Base-by-base conservation (phyloP, 1,140 invertebrate genomes). In the Solenopsis fugax region DNA sequence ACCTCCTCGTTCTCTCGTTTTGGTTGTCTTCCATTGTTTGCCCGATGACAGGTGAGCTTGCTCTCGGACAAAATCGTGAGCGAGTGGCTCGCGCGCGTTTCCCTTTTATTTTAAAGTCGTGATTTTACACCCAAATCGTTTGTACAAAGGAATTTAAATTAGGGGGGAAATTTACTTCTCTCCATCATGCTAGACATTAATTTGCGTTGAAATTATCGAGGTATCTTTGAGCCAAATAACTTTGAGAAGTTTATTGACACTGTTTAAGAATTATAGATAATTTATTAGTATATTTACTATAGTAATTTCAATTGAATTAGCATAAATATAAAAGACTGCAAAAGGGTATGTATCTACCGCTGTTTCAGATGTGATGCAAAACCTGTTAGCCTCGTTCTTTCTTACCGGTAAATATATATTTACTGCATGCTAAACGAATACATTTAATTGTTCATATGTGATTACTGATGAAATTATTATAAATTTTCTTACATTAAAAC, bases 11-110 rank as follows among this genome's bases (percentile, higher is more conserved):
- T 84, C 34, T 54, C 71, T 64, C 67, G 54, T 54, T 64, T 64
- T 58, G 54, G 29, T 62, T 52, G 88, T 89, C 87, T 72, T 65
- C 58, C 81, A 93, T 92, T 93, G 91, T 92, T 90, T 81, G 84
- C 64, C 34, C 69, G 84, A 91, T 89, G 92, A 94, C 93, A 94
- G 93, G 91, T 94, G 91, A 93, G 86, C 89, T 90, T 88, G 89
- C 92, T 92, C 88, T 88, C 81, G 89, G 71, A 88, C 89, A 87
- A 72, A 88, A 93, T 90, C 87, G 71, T 65, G 56, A 82, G 54
- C 41, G 41, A 13, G 2, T 21, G 29, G 48, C 37, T 73, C 52
- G 56, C 41, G 29, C 29, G 29, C 29, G 12, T 45, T 56, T 37
- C 58, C 21, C 67, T 67, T 75, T 41, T 56, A 54, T 87, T 85